phyloP scores from a whole-genome alignment of 2,888 invertebrate genomes.

The Papilio demoleus region DNA sequence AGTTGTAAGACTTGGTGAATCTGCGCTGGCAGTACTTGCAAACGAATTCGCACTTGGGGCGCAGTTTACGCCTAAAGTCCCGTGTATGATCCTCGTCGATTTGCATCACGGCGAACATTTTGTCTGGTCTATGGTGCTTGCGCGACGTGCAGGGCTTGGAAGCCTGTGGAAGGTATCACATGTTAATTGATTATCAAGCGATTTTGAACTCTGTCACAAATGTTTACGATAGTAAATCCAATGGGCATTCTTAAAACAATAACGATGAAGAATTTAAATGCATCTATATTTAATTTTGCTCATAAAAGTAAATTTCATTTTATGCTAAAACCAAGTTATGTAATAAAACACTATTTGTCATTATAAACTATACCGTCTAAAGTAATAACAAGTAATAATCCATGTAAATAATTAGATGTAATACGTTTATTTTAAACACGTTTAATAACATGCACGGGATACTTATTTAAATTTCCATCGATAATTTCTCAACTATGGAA shows the following conservation, averaged over 20 bases:
- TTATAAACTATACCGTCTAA: not conserved
- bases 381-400: not conserved
- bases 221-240: not conserved
- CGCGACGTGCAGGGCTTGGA: conserved; percentile 79
- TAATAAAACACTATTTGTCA: not conserved
- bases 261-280: not conserved
- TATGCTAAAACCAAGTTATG: not conserved
- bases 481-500: conserved; percentile 35
- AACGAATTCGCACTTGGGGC: conserved; percentile 98
- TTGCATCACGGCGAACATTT: conserved; percentile 96
- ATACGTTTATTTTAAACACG: conserved; percentile 16
- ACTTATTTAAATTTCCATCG: conserved; percentile 28
- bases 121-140: conserved; percentile 82
- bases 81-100: conserved; percentile 94
- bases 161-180: conserved; percentile 70
- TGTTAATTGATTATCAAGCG: conserved; percentile 14
- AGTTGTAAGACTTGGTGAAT: conserved; percentile 99
- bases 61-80: conserved; percentile 94
- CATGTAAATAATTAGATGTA: not conserved
- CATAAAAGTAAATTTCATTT: not conserved
- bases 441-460: conserved; percentile 19
- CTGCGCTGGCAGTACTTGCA: conserved; percentile 99
- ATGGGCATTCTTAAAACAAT: not conserved
- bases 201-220: conserved; percentile 25
- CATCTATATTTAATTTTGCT: not conserved